phyloP scores from a whole-genome alignment of 2,888 invertebrate genomes.

The Xestia c-nigrum region DNA sequence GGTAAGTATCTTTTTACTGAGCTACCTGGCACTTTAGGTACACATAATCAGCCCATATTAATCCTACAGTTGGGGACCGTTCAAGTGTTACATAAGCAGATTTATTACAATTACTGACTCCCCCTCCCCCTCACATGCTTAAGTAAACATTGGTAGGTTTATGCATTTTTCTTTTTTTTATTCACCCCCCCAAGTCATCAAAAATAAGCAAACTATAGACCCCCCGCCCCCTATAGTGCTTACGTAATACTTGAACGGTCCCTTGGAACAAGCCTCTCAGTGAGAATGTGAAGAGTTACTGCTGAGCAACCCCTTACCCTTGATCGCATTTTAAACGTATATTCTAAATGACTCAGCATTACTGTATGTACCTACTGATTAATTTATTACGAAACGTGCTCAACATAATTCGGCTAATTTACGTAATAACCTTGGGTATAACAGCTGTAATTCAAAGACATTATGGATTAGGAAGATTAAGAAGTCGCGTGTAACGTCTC shows the following conservation, averaged over 20 bases:
- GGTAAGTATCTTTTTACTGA: too few species aligned
- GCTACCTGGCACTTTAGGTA: not conserved
- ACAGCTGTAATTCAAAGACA: conserved; percentile 46
- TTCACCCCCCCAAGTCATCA: too few species aligned
- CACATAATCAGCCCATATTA: not conserved
- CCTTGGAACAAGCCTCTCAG: not conserved
- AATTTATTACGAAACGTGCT: conserved; percentile 28
- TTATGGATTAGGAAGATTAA: conserved; percentile 45
- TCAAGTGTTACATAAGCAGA: too few species aligned
- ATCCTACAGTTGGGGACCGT: not conserved
- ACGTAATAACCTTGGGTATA: conserved; percentile 46
- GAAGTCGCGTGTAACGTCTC: conserved; percentile 26
- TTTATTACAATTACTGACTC: too few species aligned
- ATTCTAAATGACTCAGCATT: not conserved
- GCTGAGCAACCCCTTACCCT: not conserved
- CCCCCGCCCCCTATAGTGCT: too few species aligned
- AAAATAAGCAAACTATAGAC: too few species aligned
- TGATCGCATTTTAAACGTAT: not conserved
- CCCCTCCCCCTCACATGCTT: too few species aligned
- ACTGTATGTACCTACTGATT: not conserved
- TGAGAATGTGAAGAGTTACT: not conserved
- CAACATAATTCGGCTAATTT: conserved; percentile 35
- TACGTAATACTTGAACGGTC: too few species aligned
- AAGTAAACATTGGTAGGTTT: too few species aligned
- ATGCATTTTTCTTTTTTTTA: too few species aligned